Evolutionary conservation across 2,888 invertebrate species (phyloP).

Genomic region (Sacculina carcini): DNA sequence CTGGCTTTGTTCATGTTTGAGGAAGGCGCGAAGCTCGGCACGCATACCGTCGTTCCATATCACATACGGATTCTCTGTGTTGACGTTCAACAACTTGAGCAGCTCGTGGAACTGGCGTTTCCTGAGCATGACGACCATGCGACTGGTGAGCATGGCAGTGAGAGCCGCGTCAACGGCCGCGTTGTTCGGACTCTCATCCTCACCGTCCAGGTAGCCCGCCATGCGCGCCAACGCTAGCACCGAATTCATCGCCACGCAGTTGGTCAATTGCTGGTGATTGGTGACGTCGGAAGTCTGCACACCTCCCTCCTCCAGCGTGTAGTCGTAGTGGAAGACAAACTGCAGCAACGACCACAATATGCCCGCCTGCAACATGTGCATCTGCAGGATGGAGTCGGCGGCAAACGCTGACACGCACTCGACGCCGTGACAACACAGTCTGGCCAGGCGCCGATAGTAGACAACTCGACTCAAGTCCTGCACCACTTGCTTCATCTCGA

Average conservation of each 20-base stretch:
- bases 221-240: constrained; percentile 58
- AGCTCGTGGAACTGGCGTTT: constrained; percentile 49
- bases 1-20: constrained; percentile 36
- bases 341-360: constrained; percentile 72
- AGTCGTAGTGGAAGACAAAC: constrained; percentile 82
- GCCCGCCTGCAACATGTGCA: constrained; percentile 51
- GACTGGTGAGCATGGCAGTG: constrained; percentile 51
- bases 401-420: constrained; percentile 69
- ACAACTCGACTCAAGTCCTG: constrained; percentile 61
- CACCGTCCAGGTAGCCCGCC: constrained; percentile 38
- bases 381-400: constrained; percentile 59
- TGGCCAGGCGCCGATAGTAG: constrained; percentile 58
- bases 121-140: constrained; percentile 47
- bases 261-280: constrained; percentile 77
- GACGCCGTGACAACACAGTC: constrained; percentile 59
- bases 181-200: constrained; percentile 24
- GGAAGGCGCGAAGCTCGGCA: constrained; percentile 64
- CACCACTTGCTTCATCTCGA: constrained; percentile 60
- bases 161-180: constrained; percentile 33
- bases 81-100: constrained; percentile 79
- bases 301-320: constrained; percentile 86
- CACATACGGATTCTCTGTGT: constrained; percentile 81
- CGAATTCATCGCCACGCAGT: constrained; percentile 64
- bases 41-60: constrained; percentile 96
- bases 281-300: constrained; percentile 55